Evolutionary conservation across 1,140 invertebrate species (phyloP).

Genomic region (Drosophila sproati): DNA sequence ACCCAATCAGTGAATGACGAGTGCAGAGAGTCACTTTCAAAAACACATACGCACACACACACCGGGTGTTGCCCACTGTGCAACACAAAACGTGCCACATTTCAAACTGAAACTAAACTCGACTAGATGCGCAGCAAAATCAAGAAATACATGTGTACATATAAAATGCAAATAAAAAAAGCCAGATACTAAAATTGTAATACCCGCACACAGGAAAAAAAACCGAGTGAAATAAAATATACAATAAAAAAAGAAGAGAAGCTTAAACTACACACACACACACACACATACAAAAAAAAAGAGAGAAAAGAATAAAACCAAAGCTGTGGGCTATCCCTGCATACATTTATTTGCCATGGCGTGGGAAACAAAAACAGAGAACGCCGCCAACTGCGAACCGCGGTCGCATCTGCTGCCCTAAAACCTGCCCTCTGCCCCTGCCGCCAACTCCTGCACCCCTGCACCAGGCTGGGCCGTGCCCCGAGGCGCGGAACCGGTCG

Average conservation of each 20-base stretch:
- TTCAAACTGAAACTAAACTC: slow-evolving; percentile 64
- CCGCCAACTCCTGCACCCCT: slow-evolving; percentile 25
- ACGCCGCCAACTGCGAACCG: slow-evolving; percentile 24
- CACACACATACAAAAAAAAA: slow-evolving; percentile 39
- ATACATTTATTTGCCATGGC: slow-evolving; percentile 54
- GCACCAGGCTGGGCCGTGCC: background rate
- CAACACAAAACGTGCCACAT: slow-evolving; percentile 38
- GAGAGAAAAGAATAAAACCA: slow-evolving; percentile 47
- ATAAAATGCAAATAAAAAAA: slow-evolving; percentile 82
- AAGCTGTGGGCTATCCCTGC: slow-evolving; percentile 66
- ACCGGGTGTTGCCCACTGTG: slow-evolving; percentile 5
- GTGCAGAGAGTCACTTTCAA: slow-evolving; percentile 2
- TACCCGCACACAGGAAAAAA: slow-evolving; percentile 62
- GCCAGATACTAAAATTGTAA: slow-evolving; percentile 82
- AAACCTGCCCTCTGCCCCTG: background rate
- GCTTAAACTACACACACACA: slow-evolving; percentile 18
- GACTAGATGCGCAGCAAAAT: slow-evolving; percentile 44
- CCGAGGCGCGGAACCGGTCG: slow-evolving; percentile 55
- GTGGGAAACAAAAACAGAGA: slow-evolving; percentile 74
- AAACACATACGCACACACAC: background rate
- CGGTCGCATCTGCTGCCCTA: slow-evolving; percentile 37
- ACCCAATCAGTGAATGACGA: slow-evolving; percentile 16
- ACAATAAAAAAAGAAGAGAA: slow-evolving; percentile 21
- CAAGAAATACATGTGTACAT: slow-evolving; percentile 65
- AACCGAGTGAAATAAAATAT: slow-evolving; percentile 49